These are phyloP conservation scores for Stictocephala bisonia DNA, from an alignment of 2,888 invertebrate species.

Conservation along the genomic window DNA sequence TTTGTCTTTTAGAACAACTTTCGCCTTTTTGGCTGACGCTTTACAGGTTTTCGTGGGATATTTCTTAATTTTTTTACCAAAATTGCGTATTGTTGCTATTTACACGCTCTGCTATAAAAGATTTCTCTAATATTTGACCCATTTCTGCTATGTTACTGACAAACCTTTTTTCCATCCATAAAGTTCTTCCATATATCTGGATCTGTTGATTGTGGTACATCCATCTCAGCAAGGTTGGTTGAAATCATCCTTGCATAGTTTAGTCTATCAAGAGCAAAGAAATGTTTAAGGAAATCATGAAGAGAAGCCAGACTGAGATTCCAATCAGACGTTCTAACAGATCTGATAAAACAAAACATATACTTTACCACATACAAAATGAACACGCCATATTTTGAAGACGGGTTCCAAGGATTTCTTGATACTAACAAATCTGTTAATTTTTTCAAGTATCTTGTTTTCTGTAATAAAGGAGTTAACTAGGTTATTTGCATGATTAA, in stretches of 20 bases:
- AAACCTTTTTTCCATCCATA: neutral
- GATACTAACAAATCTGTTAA: neutral
- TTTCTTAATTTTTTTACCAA: neutral
- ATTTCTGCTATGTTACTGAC: neutral
- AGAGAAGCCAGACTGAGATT: neutral
- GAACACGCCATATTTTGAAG: neutral
- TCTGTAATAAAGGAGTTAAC: neutral
- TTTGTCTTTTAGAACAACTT: too few species aligned
- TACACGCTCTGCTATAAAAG: neutral
- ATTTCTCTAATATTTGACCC: neutral
- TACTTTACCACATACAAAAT: neutral
- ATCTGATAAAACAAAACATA: neutral
- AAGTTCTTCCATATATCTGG: too few species aligned
- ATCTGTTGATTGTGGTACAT: neutral
- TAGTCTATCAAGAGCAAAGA: neutral
- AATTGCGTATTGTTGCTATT: neutral
- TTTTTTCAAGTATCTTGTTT: neutral
- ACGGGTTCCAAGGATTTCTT: neutral
- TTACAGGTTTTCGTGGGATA: neutral
- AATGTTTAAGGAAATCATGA: neutral
- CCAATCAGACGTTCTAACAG: neutral
- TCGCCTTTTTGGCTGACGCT: too few species aligned
- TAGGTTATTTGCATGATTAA: neutral
- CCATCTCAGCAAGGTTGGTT: neutral
- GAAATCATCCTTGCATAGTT: neutral